These are phyloP conservation scores for Dasysyrphus tricinctus DNA, from an alignment of 2,888 invertebrate species.

Conservation along the genomic window DNA sequence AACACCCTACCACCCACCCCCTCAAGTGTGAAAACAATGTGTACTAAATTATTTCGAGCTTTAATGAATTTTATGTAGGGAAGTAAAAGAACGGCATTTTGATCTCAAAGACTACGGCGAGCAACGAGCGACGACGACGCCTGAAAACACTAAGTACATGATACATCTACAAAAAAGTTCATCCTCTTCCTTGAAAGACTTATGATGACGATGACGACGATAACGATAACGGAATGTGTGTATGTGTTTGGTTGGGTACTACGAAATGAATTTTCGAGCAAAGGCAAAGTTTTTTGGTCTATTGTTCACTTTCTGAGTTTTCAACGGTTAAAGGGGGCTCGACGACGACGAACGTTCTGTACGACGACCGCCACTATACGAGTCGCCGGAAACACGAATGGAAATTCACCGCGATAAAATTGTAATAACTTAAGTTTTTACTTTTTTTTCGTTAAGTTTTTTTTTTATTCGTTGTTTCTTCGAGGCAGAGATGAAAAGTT, in stretches of 20 bases:
- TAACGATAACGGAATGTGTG: slow-evolving; percentile 7
- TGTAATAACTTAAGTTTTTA: slow-evolving; percentile 60
- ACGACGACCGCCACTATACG: neutral
- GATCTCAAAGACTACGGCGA: slow-evolving; percentile 40
- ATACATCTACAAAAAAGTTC: slow-evolving; percentile 23
- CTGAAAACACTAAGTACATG: neutral
- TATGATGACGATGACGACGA: slow-evolving; percentile 8
- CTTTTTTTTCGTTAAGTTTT: slow-evolving; percentile 30
- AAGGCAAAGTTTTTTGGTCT: slow-evolving; percentile 38
- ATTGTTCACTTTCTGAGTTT: slow-evolving; percentile 26
- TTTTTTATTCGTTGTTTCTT: slow-evolving; percentile 21
- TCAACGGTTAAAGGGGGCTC: neutral
- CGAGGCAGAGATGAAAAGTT: slow-evolving; percentile 44
- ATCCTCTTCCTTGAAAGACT: slow-evolving; percentile 26
- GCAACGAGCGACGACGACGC: neutral
- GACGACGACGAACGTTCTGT: neutral
- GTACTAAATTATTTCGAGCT: slow-evolving; percentile 61
- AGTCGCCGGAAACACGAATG: slow-evolving; percentile 48
- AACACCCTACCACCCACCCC: neutral
- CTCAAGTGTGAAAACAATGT: slow-evolving; percentile 65
- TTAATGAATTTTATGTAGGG: slow-evolving; percentile 51
- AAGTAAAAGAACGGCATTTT: slow-evolving; percentile 46
- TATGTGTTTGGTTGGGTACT: neutral
- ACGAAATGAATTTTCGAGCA: slow-evolving; percentile 32
- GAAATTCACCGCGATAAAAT: slow-evolving; percentile 59